Conservation (phyloP, 2,797 vertebrate species). For the Hirundo rustica region DNA sequence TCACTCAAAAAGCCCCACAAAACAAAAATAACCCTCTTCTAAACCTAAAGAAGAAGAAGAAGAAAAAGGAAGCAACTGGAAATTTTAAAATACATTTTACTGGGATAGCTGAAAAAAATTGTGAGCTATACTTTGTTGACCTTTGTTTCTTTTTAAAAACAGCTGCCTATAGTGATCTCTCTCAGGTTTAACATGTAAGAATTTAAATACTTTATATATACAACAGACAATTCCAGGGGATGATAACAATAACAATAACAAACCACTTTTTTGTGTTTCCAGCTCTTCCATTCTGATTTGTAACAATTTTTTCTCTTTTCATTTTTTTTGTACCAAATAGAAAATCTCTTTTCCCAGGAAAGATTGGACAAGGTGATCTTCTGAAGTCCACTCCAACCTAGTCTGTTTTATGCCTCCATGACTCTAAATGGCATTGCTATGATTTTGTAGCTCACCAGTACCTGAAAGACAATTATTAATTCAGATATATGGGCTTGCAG, state of each 20-base stretch:
- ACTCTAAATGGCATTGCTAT: neutral
- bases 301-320: neutral
- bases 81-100: neutral
- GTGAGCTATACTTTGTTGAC: neutral
- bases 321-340: neutral
- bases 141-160: neutral
- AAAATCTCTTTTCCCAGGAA: neutral
- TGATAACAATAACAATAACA: neutral
- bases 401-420: neutral
- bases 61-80: neutral
- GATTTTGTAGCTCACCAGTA: neutral
- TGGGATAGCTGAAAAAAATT: neutral
- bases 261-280: neutral
- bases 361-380: neutral
- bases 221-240: neutral
- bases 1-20: neutral
- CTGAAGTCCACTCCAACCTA: neutral
- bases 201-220: neutral
- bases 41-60: neutral
- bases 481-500: conserved; percentile 13
- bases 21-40: neutral
- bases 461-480: conserved; percentile 45
- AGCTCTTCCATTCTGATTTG: neutral
- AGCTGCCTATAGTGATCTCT: neutral
- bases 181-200: neutral